Evolutionary conservation across 2,113 vertebrate species (phyloP).

Genomic region (Nestor notabilis): DNA sequence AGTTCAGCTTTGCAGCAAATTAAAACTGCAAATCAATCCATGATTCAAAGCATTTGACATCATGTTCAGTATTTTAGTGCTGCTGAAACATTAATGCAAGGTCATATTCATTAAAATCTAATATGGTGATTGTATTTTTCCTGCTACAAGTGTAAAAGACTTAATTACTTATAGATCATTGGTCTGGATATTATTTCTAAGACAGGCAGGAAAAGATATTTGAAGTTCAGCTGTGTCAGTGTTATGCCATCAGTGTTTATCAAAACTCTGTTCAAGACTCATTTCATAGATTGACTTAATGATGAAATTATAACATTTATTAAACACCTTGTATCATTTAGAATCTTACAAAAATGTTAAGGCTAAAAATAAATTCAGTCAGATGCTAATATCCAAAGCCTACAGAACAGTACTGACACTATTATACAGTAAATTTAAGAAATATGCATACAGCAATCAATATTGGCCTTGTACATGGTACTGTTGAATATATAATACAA

Average conservation of each 20-base stretch:
- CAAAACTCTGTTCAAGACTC: not conserved
- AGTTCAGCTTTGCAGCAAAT: not conserved
- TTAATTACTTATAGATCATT: not conserved
- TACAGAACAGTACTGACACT: not conserved
- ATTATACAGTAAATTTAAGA: not conserved
- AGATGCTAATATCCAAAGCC: not conserved
- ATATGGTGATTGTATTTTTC: not conserved
- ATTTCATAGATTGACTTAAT: not conserved
- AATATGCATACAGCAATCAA: not conserved
- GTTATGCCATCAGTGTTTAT: not conserved
- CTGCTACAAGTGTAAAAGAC: not conserved
- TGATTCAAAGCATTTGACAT: not conserved
- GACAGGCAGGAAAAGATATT: not conserved
- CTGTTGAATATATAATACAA: not conserved
- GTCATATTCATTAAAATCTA: slow-evolving; percentile 21
- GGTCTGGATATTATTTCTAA: not conserved
- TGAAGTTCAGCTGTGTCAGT: not conserved
- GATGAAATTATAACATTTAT: not conserved
- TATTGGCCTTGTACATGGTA: not conserved
- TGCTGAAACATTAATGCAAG: not conserved
- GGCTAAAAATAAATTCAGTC: not conserved
- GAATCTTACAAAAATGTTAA: not conserved
- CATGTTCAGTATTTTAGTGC: not conserved
- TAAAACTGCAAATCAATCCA: not conserved
- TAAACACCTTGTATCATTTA: not conserved